Conservation (phyloP, 1,140 invertebrate genomes). For the Oryzaephilus surinamensis region DNA sequence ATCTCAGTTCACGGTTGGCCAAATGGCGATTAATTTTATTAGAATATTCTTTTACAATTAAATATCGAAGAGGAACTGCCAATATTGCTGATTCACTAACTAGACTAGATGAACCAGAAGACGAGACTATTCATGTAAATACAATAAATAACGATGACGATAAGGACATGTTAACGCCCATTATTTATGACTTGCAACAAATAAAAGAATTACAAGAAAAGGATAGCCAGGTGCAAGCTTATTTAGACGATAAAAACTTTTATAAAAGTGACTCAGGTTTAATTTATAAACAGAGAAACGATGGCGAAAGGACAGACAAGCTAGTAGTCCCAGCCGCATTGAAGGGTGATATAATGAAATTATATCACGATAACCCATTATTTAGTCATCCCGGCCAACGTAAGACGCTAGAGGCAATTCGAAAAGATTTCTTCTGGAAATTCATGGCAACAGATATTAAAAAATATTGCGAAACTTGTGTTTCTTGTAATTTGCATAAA, state of each 20-base stretch:
- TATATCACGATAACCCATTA: neutral
- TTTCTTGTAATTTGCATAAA: constrained; percentile 1
- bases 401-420: neutral
- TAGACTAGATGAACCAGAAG: neutral
- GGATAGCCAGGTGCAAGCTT: neutral
- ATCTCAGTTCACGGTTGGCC: neutral
- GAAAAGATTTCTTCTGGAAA: neutral
- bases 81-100: neutral
- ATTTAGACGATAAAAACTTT: neutral
- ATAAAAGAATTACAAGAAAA: neutral
- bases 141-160: neutral
- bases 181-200: neutral
- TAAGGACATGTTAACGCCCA: neutral
- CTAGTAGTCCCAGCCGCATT: neutral
- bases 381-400: neutral
- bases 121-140: neutral
- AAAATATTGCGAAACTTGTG: neutral
- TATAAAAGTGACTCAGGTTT: neutral
- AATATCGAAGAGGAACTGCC: neutral
- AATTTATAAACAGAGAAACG: neutral
- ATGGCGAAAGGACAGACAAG: neutral
- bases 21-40: neutral
- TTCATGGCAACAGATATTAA: neutral
- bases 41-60: neutral
- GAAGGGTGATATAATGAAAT: neutral